Conservation (phyloP, 2,888 invertebrate genomes). For the Cryptophagus acutangulus region DNA sequence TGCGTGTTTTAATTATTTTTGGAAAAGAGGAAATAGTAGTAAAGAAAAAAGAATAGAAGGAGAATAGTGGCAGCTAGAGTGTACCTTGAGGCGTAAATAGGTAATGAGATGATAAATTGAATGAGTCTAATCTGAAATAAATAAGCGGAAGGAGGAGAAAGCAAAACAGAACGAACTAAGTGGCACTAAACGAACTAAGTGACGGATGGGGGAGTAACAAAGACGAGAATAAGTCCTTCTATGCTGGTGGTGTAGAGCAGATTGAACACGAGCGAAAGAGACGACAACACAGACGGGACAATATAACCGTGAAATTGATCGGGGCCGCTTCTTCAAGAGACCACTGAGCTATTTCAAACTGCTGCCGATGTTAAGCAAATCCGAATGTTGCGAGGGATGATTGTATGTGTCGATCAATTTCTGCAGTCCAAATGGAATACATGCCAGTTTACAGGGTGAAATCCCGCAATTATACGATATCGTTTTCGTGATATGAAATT, state of each 20-base stretch:
- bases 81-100: slow-evolving; percentile 33
- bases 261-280: slow-evolving; percentile 16
- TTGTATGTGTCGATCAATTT: slow-evolving; percentile 36
- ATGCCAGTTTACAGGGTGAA: too few relatives aligned
- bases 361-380: slow-evolving; percentile 45
- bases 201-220: slow-evolving; percentile 41
- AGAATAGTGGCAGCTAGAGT: neutral
- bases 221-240: slow-evolving; percentile 28
- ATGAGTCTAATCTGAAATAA: slow-evolving; percentile 49
- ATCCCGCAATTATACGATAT: too few relatives aligned
- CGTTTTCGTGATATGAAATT: too few relatives aligned
- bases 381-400: slow-evolving; percentile 35
- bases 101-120: slow-evolving; percentile 50
- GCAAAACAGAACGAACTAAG: slow-evolving; percentile 46
- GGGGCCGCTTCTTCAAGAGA: slow-evolving; percentile 38
- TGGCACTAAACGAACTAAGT: slow-evolving; percentile 47
- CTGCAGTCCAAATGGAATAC: slow-evolving; percentile 24
- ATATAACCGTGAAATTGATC: slow-evolving; percentile 50
- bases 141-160: slow-evolving; percentile 47
- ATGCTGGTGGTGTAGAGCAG: too few relatives aligned
- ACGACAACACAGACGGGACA: slow-evolving; percentile 36
- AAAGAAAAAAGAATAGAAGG: too few relatives aligned
- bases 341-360: slow-evolving; percentile 40
- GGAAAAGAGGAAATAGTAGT: too few relatives aligned
- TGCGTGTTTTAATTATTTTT: too few relatives aligned